A percentile compares a stretch with the other conserved stretches of the same genome.
Conservation (phyloP, 2,797 vertebrate species). For the Zonotrichia albicollis region DNA sequence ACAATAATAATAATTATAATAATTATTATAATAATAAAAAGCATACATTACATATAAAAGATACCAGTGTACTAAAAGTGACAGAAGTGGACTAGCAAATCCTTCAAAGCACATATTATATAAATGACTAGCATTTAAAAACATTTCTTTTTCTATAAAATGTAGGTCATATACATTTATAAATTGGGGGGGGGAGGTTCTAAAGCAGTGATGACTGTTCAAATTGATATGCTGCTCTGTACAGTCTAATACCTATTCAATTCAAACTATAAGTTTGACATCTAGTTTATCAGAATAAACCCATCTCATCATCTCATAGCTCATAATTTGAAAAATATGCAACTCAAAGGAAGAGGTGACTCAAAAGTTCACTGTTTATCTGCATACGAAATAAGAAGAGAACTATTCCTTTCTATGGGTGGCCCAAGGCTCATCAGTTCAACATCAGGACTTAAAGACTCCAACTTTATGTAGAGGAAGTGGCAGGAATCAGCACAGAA, state of each 20-base stretch:
- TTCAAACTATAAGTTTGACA: constrained; percentile 77
- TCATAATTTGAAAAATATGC: constrained; percentile 70
- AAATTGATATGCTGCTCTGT: constrained; percentile 77
- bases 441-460: constrained; percentile 53
- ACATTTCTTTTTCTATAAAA: constrained; percentile 81
- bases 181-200: constrained; percentile 69
- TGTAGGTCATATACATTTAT: constrained; percentile 81
- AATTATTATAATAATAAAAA: constrained; percentile 88
- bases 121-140: constrained; percentile 85
- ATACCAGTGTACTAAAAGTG: constrained; percentile 91
- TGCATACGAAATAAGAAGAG: constrained; percentile 70
- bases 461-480: constrained; percentile 63
- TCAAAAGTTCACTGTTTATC: constrained; percentile 65
- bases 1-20: constrained; percentile 83
- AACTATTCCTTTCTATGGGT: constrained; percentile 67
- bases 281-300: constrained; percentile 72
- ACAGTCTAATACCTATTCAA: constrained; percentile 71
- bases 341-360: constrained; percentile 70
- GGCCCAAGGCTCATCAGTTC: constrained; percentile 68
- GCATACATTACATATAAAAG: constrained; percentile 92
- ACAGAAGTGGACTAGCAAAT: constrained; percentile 85
- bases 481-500: constrained; percentile 69
- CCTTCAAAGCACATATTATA: constrained; percentile 83
- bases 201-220: constrained; percentile 78
- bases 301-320: constrained; percentile 72